Conservation (phyloP, 2,797 vertebrate genomes). For the Gallinago solitaria region DNA sequence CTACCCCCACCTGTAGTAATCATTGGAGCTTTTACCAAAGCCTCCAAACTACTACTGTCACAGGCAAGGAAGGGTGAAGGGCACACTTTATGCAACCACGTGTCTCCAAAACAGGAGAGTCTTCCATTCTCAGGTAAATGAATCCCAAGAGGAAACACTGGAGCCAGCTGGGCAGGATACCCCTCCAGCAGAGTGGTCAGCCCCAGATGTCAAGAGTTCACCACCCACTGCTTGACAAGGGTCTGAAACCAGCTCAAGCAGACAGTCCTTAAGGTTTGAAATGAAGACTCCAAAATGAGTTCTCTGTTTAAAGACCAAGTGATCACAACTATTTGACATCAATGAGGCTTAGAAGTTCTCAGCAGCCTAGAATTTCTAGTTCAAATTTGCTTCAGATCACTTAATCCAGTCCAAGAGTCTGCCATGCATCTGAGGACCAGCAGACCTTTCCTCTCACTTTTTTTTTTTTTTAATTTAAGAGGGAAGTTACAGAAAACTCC, state of each 20-base stretch:
- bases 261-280: neutral
- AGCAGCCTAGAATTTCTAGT: neutral
- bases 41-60: rapidly evolving
- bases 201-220: neutral
- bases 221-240: rapidly evolving
- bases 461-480: neutral
- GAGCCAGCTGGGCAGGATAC: neutral
- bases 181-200: neutral
- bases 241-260: neutral
- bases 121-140: no score
- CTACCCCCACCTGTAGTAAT: neutral
- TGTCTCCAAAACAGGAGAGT: no score
- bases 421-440: neutral
- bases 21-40: neutral
- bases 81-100: neutral
- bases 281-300: neutral
- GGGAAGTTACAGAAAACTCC: neutral
- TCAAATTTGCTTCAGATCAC: neutral
- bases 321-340: neutral
- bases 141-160: neutral
- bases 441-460: neutral
- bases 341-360: neutral
- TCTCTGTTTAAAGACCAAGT: neutral
- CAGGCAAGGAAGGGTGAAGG: neutral
- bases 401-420: neutral